Percentiles rank a stretch among this genome's conserved stretches.
Evolutionary conservation across 1,140 invertebrate genomes (phyloP).

Genomic region (Ceratoteleas bidentatus): DNA sequence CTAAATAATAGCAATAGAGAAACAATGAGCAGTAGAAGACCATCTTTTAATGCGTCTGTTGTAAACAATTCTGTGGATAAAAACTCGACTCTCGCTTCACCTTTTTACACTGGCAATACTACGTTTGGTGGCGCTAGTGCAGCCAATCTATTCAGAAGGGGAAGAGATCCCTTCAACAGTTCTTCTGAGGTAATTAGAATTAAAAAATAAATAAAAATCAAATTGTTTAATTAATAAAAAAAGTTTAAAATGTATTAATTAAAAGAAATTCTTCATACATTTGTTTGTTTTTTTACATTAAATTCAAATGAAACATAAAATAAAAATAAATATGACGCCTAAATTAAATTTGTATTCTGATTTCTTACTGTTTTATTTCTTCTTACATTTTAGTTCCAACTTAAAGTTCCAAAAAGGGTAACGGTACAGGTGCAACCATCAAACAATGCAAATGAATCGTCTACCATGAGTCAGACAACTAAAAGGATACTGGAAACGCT

Average conservation of each 20-base stretch:
- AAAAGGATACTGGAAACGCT: conserved; percentile 87
- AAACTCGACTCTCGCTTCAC: conserved; percentile 80
- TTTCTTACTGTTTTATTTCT: neutral
- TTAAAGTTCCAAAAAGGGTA: conserved; percentile 75
- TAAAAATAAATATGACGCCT: too few relatives aligned
- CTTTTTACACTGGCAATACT: conserved; percentile 91
- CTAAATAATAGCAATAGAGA: conserved; percentile 73
- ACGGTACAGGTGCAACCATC: conserved; percentile 81
- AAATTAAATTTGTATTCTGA: neutral
- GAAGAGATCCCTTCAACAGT: conserved; percentile 76
- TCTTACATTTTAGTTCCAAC: conserved; percentile 69
- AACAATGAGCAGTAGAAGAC: conserved; percentile 80
- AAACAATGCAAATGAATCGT: conserved; percentile 71
- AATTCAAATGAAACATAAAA: too few relatives aligned
- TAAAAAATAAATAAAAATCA: too few relatives aligned
- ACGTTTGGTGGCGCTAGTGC: conserved; percentile 88
- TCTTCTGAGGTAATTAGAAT: conserved; percentile 65
- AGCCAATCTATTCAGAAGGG: conserved; percentile 83
- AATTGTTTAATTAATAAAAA: too few relatives aligned
- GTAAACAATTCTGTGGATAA: conserved; percentile 76
- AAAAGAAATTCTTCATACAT: too few relatives aligned
- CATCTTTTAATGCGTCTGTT: conserved; percentile 83
- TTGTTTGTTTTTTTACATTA: too few relatives aligned
- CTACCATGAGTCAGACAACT: conserved; percentile 84
- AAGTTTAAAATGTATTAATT: too few relatives aligned